Conservation (phyloP, 2,797 vertebrate genomes). For the Hephaestus fuliginosus region DNA sequence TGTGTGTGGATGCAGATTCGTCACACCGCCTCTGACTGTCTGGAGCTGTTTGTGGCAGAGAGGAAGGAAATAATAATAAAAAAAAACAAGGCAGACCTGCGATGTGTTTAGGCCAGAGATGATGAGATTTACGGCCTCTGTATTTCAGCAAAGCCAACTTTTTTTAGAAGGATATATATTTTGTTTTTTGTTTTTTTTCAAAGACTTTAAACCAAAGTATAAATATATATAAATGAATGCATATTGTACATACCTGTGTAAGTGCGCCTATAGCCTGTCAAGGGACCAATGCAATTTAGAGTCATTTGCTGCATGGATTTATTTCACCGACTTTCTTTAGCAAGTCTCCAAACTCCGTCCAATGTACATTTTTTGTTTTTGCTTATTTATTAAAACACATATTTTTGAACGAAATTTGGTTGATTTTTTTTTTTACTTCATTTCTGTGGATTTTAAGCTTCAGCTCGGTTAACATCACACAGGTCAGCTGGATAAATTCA, state of each 20-base stretch:
- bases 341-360: slow-evolving; percentile 82
- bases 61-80: not conserved
- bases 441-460: not conserved
- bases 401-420: slow-evolving; percentile 80
- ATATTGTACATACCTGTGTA: slow-evolving; percentile 85
- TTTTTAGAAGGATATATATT: slow-evolving; percentile 70
- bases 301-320: slow-evolving; percentile 83
- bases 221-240: slow-evolving; percentile 76
- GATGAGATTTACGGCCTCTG: slow-evolving; percentile 60
- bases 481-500: not conserved
- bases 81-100: slow-evolving; percentile 3
- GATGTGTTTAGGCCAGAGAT: slow-evolving; percentile 16
- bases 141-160: slow-evolving; percentile 66
- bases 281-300: slow-evolving; percentile 87
- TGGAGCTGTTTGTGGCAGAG: slow-evolving; percentile 51
- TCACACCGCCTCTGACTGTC: slow-evolving; percentile 46
- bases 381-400: slow-evolving; percentile 98
- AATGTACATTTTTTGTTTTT: slow-evolving; percentile 87
- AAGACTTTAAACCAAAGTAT: slow-evolving; percentile 81
- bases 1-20: slow-evolving; percentile 39
- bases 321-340: slow-evolving; percentile 73
- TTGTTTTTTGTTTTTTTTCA: slow-evolving; percentile 52
- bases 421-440: slow-evolving; percentile 18
- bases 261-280: slow-evolving; percentile 78
- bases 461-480: no score